These are phyloP conservation scores for Dasypus novemcinctus DNA, from an alignment of 2,113 vertebrate genomes.

Conservation along the genomic window DNA sequence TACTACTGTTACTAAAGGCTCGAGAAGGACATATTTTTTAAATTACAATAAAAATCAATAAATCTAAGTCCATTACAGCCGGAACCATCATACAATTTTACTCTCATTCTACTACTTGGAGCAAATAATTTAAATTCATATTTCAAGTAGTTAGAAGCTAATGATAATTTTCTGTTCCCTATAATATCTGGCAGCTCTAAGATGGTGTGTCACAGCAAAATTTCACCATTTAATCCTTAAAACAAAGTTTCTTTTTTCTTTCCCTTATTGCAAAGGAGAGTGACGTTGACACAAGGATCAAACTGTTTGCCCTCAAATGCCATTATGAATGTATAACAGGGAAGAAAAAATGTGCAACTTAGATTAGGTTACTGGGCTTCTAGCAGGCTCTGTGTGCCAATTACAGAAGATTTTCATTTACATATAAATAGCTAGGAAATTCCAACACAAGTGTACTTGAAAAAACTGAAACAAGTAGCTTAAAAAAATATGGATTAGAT, in stretches of 20 bases:
- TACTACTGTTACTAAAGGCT: neutral
- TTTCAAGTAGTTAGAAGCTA: conserved; percentile 69
- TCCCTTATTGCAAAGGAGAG: conserved; percentile 67
- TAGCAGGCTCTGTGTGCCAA: conserved; percentile 69
- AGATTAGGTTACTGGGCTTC: conserved; percentile 75
- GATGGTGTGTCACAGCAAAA: conserved; percentile 59
- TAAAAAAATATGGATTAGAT: conserved; percentile 70
- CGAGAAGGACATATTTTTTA: neutral
- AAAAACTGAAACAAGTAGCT: conserved; percentile 76
- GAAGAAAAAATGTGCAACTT: conserved; percentile 57
- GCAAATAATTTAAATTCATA: conserved; percentile 70
- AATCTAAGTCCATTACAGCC: neutral
- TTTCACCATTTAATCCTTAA: conserved; percentile 74
- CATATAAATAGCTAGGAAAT: conserved; percentile 83
- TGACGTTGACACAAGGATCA: conserved; percentile 76
- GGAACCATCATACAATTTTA: conserved; percentile 35
- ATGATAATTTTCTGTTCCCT: conserved; percentile 67
- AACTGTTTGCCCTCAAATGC: conserved; percentile 74
- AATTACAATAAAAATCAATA: conserved; percentile 47
- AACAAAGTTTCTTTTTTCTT: conserved; percentile 75
- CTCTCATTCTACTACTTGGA: conserved; percentile 48
- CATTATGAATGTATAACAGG: conserved; percentile 74
- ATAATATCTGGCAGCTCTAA: conserved; percentile 68
- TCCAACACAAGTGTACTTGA: conserved; percentile 73
- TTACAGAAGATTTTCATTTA: conserved; percentile 81